A percentile compares a stretch with the other conserved stretches of the same genome.
Evolutionary conservation across 2,797 vertebrate species (phyloP).

Genomic region (Catharus ustulatus): DNA sequence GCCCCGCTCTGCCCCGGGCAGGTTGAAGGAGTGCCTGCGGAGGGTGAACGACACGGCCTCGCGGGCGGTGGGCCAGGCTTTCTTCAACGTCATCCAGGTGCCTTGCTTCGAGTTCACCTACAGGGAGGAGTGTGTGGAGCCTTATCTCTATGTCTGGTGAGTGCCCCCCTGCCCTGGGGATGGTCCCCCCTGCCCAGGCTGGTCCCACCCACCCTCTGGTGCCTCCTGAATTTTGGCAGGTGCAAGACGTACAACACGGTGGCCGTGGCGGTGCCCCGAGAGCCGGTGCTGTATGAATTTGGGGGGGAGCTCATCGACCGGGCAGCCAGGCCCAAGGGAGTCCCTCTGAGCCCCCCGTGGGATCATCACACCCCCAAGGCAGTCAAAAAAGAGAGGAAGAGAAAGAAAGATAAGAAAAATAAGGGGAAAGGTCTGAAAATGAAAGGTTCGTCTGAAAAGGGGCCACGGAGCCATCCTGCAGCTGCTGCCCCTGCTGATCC

Average conservation of each 20-base stretch:
- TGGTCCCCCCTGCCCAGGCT: fast-evolving
- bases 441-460: conserved; percentile 1
- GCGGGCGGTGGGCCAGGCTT: conserved; percentile 86
- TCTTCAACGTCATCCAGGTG: conserved; percentile 89
- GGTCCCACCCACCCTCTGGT: neutral
- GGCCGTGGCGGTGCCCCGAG: conserved; percentile 81
- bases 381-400: conserved; percentile 69
- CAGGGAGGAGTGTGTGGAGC: conserved; percentile 87
- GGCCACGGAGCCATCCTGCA: neutral
- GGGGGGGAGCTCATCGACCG: conserved; percentile 85
- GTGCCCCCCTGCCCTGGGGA: neutral
- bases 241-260: conserved; percentile 86
- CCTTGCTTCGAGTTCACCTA: conserved; percentile 88
- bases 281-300: conserved; percentile 86
- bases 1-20: neutral
- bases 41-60: conserved; percentile 87
- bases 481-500: fast-evolving
- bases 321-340: conserved; percentile 55
- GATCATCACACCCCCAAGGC: neutral
- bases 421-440: conserved; percentile 53
- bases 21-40: conserved; percentile 85
- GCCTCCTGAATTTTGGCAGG: conserved; percentile 59
- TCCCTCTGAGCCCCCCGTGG: neutral
- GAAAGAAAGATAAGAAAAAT: conserved; percentile 68
- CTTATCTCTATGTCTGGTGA: conserved; percentile 92